Base-by-base conservation (phyloP, 2,797 vertebrate species). In the Onychomys leucogaster region DNA sequence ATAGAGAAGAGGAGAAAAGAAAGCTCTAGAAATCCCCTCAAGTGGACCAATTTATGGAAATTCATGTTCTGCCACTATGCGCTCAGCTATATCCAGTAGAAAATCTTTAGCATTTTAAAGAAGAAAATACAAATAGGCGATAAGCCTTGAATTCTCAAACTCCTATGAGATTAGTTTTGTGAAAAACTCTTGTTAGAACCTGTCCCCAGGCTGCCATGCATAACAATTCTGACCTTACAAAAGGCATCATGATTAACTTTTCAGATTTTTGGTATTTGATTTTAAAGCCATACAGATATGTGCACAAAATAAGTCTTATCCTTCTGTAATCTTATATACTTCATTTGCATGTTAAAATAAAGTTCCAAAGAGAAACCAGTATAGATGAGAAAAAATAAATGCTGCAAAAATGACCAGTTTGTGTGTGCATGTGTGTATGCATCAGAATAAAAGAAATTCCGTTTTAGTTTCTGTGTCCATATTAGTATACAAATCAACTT, bases 41-140 rank as follows among this genome's bases (percentile, higher is more conserved):
- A 81, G 65, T 95, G 61, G 55, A 91, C 89, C 75, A 85, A 41
- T 96, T 93, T 98, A 96, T 97, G 90, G 89, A 95, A 97, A 95
- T 95, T 11, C 37, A 59, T 92, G 14, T 85, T 94, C 65, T 94
- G 37, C 55, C 75, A 46, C 57, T 96, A 17, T 94, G 61, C 75
- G 94, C 71, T 87, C 78, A 89, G 80, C 75, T 52, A 81, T 55
- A 85, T 59, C 43, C 49, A 88, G 21, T 57, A 57, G 49, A 95
- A 97, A 90, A 96, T 91, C 49, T 34, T 83, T 21, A 85, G 80
- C 29, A 92, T 96, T 97, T 95, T 94, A 90, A 96, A 96, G 41
- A 92, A 82, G 77, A 97, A 97, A 92, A 89, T 43, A 97, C 37
- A 95, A 97, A 91, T 92, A 91, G 49, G 2, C 29, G 85, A 65